Base-by-base conservation (phyloP, 2,797 vertebrate genomes). In the Melanotaenia maccullochi region DNA sequence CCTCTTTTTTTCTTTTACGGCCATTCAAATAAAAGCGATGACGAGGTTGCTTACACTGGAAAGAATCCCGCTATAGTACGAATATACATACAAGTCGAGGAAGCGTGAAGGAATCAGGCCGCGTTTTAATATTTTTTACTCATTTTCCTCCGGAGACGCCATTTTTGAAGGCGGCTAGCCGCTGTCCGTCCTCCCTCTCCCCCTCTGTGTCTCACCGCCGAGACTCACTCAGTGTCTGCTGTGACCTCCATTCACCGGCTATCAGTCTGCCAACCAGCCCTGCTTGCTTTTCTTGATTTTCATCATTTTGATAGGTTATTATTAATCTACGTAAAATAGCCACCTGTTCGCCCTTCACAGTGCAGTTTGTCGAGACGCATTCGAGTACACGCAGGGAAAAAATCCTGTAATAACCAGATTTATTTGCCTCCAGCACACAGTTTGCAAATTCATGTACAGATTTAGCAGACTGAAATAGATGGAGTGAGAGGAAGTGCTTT, bases 91-190 rank as follows among this genome's bases (percentile, higher is more conserved):
- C 61, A 77, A 59, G 73, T 22, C 70, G 72, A 79, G 78, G 84
- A 88, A 82, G 71, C 77, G 68, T 76, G 62, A 72, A 83, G 82
- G 89, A 88, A 82, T 77, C 78, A 93, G 93, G 94, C 94, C 93
- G 91, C 89, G 84, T 90, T 92, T 93, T 88, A 89, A 92, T 93
- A 91, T 93, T 85, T 91, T 94, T 94, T 92, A 92, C 89, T 91
- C 89, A 93, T 95, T 94, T 94, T 95, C 92, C 90, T 90, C 83
- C 86, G 90, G 89, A 93, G 95, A 94, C 95, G 95, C 95, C 95
- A 95, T 95, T 85, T 95, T 95, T 95, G 94, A 95, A 95, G 93
- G 94, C 94, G 93, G 89, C 91, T 93, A 78, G 78, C 89, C 88
- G 89, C 90, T 85, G 89, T 91, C 89, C 86, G 85, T 92, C 85